phyloP scores from a whole-genome alignment of 2,797 vertebrate genomes.

The Parotocinclus haroldoi region DNA sequence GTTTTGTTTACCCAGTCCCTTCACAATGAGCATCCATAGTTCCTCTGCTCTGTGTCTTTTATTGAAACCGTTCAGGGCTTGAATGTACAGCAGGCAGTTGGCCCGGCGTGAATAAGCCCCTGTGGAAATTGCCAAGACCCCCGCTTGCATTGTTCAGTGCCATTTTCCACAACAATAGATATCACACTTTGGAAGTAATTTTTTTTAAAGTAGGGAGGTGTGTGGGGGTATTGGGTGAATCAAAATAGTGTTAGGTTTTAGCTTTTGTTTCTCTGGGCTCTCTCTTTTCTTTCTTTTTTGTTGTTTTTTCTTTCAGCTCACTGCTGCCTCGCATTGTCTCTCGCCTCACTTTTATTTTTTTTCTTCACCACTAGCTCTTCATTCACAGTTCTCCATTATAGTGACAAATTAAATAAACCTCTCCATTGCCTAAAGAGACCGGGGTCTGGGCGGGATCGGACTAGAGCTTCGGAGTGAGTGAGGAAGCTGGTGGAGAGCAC shows the following conservation, averaged over 20 bases:
- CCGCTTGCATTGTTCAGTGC: slow-evolving; percentile 86
- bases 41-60: slow-evolving; percentile 82
- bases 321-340: slow-evolving; percentile 30
- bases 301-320: slow-evolving; percentile 18
- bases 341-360: slow-evolving; percentile 57
- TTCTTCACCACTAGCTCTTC: slow-evolving; percentile 79
- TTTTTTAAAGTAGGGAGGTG: slow-evolving; percentile 73
- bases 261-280: slow-evolving; percentile 84
- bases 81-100: slow-evolving; percentile 81
- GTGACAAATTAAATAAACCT: slow-evolving; percentile 99
- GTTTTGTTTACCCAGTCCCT: slow-evolving; percentile 90
- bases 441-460: slow-evolving; percentile 67
- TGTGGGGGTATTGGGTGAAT: slow-evolving; percentile 70
- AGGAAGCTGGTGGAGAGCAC: slow-evolving; percentile 6
- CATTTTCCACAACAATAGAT: slow-evolving; percentile 91
- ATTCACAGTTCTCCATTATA: slow-evolving; percentile 93
- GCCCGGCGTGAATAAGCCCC: slow-evolving; percentile 82
- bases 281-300: slow-evolving; percentile 39
- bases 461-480: slow-evolving; percentile 62
- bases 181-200: slow-evolving; percentile 99
- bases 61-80: slow-evolving; percentile 81
- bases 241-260: slow-evolving; percentile 97
- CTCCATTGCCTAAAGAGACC: slow-evolving; percentile 81
- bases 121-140: slow-evolving; percentile 89
- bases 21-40: slow-evolving; percentile 88